Conservation (phyloP, 2,113 vertebrate genomes). For the Salminus brasiliensis region DNA sequence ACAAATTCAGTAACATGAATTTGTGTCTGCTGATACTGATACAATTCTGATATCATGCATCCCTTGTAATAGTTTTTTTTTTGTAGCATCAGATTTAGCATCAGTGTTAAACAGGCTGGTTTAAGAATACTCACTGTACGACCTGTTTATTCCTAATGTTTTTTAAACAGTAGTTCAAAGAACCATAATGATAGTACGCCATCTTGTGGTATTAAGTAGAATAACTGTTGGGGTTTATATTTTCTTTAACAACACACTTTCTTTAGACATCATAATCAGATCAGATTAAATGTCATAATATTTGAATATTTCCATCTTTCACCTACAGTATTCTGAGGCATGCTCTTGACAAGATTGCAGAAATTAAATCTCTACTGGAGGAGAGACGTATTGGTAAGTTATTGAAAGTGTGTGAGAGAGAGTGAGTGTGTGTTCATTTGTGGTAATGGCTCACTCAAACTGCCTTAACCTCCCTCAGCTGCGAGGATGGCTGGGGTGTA, state of each 20-base stretch:
- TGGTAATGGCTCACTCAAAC: not conserved
- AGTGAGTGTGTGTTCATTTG: not conserved
- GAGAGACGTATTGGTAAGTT: constrained; percentile 87
- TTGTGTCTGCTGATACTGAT: too few species aligned
- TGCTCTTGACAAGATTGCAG: constrained; percentile 89
- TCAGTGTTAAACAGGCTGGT: not conserved
- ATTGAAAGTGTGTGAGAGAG: not conserved
- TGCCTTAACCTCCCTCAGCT: constrained; percentile 66
- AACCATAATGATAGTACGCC: constrained; percentile 14
- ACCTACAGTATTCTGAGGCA: constrained; percentile 83
- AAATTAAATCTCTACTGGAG: constrained; percentile 90
- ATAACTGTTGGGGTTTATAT: not conserved
- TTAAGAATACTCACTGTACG: not conserved
- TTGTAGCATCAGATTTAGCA: too few species aligned
- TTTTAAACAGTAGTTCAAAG: not conserved
- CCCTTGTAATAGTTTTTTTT: too few species aligned
- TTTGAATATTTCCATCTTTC: not conserved
- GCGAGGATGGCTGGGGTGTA: constrained; percentile 88
- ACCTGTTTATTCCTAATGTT: not conserved
- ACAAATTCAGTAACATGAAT: too few species aligned
- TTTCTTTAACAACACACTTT: not conserved
- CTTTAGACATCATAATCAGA: too few species aligned
- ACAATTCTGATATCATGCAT: too few species aligned
- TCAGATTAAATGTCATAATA: not conserved
- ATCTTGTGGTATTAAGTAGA: constrained; percentile 34